Evolutionary conservation across 2,113 vertebrate genomes (phyloP).

Genomic region (Cacatua alba): DNA sequence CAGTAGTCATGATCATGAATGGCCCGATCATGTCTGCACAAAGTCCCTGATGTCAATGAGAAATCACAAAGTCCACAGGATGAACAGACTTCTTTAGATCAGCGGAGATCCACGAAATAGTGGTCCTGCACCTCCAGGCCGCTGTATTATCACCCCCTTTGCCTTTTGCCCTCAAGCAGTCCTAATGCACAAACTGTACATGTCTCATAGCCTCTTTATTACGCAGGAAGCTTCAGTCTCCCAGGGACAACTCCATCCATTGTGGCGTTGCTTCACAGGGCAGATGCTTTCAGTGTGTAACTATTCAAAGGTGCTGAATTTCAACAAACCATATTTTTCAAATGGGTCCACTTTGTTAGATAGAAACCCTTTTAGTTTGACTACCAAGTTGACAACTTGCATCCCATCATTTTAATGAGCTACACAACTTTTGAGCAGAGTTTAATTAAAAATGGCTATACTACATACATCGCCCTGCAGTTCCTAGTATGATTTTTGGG

Average conservation of each 20-base stretch:
- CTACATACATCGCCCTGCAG: not conserved
- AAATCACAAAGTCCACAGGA: not conserved
- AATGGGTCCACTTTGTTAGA: not conserved
- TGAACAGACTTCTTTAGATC: not conserved
- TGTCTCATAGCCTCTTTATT: not conserved
- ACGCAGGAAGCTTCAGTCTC: not conserved
- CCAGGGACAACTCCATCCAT: not conserved
- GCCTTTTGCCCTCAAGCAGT: not conserved
- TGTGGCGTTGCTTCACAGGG: not conserved
- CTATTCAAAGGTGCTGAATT: not conserved
- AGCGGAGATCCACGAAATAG: fast-evolving
- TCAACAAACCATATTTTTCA: not conserved
- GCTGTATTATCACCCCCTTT: fast-evolving
- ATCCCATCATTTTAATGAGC: not conserved
- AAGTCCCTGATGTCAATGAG: not conserved
- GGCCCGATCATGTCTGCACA: too few species aligned
- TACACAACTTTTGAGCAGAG: not conserved
- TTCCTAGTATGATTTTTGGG: not conserved
- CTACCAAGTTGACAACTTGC: slow-evolving; percentile 1
- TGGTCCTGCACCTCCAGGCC: not conserved
- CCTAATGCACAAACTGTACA: not conserved
- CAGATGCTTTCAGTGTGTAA: not conserved
- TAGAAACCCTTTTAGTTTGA: not conserved
- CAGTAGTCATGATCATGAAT: fast-evolving
- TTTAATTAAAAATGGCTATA: slow-evolving; percentile 14